Conservation (phyloP, 2,797 vertebrate genomes). For the Ctenosaura bakeri region DNA sequence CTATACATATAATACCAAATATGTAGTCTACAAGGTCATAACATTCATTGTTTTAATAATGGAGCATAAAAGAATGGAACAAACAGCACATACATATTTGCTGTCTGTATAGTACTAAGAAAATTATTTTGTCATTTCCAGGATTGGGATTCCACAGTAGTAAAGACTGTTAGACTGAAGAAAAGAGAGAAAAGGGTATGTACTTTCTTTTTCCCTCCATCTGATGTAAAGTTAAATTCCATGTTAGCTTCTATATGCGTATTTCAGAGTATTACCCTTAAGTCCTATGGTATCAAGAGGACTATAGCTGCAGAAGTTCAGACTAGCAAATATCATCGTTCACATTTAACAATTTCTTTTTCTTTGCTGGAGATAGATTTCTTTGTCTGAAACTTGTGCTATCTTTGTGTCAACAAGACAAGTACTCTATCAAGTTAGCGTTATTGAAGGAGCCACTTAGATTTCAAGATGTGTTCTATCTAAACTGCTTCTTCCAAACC, state of each 20-base stretch:
- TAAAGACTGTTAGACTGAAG: conserved; percentile 90
- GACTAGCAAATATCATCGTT: background rate
- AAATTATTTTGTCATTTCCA: conserved; percentile 67
- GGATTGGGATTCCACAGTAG: conserved; percentile 95
- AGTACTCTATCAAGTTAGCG: background rate
- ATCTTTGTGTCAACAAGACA: background rate
- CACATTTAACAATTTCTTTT: background rate
- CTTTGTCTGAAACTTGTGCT: background rate
- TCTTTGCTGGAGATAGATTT: background rate
- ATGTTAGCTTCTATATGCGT: background rate
- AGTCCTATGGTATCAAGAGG: background rate
- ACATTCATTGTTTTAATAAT: background rate
- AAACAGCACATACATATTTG: conserved; percentile 11
- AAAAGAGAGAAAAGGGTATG: conserved; percentile 94
- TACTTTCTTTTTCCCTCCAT: conserved; percentile 40
- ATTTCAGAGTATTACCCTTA: background rate
- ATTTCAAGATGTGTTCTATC: conserved; percentile 3
- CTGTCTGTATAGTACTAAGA: conserved; percentile 36
- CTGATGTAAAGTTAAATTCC: conserved; percentile 21
- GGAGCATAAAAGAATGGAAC: background rate
- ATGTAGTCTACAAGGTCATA: background rate
- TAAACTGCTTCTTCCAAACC: conserved; percentile 12
- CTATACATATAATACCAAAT: background rate
- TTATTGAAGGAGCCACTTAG: conserved; percentile 18
- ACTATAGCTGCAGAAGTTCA: background rate